phyloP scores from a whole-genome alignment of 2,797 vertebrate genomes.

The Tinamus major region DNA sequence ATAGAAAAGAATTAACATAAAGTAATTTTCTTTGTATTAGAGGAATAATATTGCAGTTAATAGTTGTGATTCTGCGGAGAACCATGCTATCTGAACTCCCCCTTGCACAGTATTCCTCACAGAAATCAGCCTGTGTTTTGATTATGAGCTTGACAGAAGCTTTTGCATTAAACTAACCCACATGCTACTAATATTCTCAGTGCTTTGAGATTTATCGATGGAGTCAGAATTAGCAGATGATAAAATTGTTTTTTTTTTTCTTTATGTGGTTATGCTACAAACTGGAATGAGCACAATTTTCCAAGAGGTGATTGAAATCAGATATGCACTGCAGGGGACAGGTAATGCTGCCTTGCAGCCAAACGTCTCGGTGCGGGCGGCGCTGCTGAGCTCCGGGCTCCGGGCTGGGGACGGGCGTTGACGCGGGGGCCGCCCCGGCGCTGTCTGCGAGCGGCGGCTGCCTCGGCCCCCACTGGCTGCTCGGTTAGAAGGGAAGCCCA shows the following conservation, averaged over 20 bases:
- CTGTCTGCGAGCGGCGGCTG: background rate
- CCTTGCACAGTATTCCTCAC: accelerated
- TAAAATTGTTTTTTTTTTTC: background rate
- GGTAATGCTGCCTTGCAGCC: accelerated
- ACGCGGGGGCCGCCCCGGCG: accelerated
- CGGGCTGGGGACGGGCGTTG: background rate
- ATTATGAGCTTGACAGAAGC: background rate
- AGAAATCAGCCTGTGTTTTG: background rate
- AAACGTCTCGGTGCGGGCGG: accelerated
- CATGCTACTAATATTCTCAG: accelerated
- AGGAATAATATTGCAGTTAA: accelerated
- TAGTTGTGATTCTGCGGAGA: background rate
- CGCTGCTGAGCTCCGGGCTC: background rate
- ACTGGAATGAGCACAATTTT: background rate
- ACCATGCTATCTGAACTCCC: background rate
- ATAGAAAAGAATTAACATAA: background rate
- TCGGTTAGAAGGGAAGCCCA: background rate
- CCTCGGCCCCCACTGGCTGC: background rate
- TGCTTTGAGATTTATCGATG: background rate
- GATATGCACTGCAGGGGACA: too few species aligned
- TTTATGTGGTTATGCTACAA: accelerated
- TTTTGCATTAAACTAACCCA: background rate
- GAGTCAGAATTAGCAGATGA: background rate
- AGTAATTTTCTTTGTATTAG: too few species aligned
- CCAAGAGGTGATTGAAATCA: background rate